These are phyloP conservation scores for Spodoptera picta DNA, from an alignment of 2,888 invertebrate species.

Conservation along the genomic window DNA sequence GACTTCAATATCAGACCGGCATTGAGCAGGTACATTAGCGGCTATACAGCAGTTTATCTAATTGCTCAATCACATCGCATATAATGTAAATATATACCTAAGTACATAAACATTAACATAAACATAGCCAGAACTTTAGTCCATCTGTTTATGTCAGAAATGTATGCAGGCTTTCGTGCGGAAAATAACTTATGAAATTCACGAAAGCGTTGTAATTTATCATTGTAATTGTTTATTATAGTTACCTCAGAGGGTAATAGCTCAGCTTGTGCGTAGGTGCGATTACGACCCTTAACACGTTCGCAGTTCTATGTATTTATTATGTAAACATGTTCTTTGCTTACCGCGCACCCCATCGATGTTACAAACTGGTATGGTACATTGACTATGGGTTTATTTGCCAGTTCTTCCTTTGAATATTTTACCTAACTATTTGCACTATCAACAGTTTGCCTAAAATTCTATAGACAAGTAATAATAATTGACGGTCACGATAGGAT, in stretches of 20 bases:
- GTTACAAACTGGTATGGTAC: constrained; percentile 27
- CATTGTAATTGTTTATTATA: constrained; percentile 54
- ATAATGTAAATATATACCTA: constrained; percentile 1
- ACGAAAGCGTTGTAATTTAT: constrained; percentile 48
- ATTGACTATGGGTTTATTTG: constrained; percentile 18
- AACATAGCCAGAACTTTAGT: constrained; percentile 32
- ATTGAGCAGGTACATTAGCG: too few relatives aligned
- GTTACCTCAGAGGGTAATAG: constrained; percentile 35
- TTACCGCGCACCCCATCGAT: constrained; percentile 14
- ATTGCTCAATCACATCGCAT: constrained; percentile 34
- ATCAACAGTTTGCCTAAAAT: constrained; percentile 17
- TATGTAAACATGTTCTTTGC: constrained; percentile 13
- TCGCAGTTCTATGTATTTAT: constrained; percentile 19
- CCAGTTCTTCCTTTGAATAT: constrained; percentile 21
- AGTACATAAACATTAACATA: constrained; percentile 27
- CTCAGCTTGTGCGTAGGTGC: constrained; percentile 30
- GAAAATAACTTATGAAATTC: constrained; percentile 51
- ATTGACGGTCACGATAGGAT: too few relatives aligned
- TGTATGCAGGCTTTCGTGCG: constrained; percentile 43
- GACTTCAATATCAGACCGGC: too few relatives aligned
- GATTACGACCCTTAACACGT: constrained; percentile 39
- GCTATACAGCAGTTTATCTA: too few relatives aligned
- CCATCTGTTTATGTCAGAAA: constrained; percentile 48
- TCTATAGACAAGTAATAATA: too few relatives aligned
- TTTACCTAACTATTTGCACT: constrained; percentile 7